Evolutionary conservation across 2,797 vertebrate species (phyloP), one percentile per base, ranked within the genome.

Genomic region (Otolemur crassicaudatus): DNA sequence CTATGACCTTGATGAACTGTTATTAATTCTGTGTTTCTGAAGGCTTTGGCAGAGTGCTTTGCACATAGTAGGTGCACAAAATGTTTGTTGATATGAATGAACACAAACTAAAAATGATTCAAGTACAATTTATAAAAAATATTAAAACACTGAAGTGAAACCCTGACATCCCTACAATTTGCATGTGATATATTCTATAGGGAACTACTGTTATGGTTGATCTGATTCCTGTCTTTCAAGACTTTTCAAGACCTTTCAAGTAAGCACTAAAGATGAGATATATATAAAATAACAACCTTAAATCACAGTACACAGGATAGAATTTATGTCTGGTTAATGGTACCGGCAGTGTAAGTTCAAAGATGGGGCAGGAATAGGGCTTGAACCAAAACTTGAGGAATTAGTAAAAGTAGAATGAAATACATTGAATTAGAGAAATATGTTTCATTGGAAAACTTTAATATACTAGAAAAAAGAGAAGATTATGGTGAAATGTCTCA

Each of bases 61-160:
- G 40, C 75, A 96, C 61, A 58, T 65, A 63, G 37, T 29, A 73
- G 25, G 7, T 75, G 0, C 14, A 46, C 25, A 58, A 63, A 87
- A 23, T 95, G 95, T n/a, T 72, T 2, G n/a, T 3, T 83, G 60
- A 31, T 53, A 81, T 94, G 22, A 75, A 49, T 87, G n/a, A 65
- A 67, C 67, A 61, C 13, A 61, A 53, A 84, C 29, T 16, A 23
- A 87, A 46, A 53, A 53, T 53, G 49, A 53, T 17, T 53, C 49
- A 53, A 53, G 11, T 84, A 46, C 5, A 19, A 16, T 81, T 94
- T 72, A 61, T 88, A 84, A 87, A 80, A 90, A 77, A 43, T 77
- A 76, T 27, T 84, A 75, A 87, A 94, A 46, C 53, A 63, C 49
- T 17, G 65, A 96, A 70, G 61, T 70, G 65, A 75, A 72, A 63